A percentile compares a stretch with the other conserved stretches of the same genome.
Evolutionary conservation across 2,113 vertebrate genomes (phyloP).

Genomic region (Aplodontia rufa): DNA sequence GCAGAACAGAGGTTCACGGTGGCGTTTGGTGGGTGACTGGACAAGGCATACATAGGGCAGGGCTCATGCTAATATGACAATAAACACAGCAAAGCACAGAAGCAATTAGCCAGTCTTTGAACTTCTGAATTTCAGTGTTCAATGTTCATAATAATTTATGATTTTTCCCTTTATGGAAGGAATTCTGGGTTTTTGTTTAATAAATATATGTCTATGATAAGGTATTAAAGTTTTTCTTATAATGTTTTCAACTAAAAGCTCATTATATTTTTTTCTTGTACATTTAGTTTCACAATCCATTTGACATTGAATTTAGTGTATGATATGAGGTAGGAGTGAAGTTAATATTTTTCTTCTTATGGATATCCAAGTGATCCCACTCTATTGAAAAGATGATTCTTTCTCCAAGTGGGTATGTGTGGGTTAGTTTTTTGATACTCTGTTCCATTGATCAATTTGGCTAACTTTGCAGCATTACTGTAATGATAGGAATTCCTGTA

Average conservation of each 20-base stretch:
- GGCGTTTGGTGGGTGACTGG: too few species aligned
- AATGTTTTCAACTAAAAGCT: not conserved
- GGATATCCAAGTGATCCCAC: not conserved
- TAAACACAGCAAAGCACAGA: too few species aligned
- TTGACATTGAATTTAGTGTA: slow-evolving; percentile 5
- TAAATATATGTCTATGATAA: not conserved
- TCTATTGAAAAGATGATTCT: not conserved
- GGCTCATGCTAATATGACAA: too few species aligned
- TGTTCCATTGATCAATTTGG: not conserved
- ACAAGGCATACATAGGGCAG: too few species aligned
- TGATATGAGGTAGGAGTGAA: not conserved
- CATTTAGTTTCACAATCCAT: not conserved
- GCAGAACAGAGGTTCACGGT: too few species aligned
- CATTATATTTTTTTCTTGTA: not conserved
- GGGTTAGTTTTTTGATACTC: not conserved
- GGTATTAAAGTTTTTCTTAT: not conserved
- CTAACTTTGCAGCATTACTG: not conserved
- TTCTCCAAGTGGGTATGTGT: not conserved
- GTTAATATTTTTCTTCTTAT: not conserved
- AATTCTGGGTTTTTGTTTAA: not conserved
- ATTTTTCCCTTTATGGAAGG: not conserved
- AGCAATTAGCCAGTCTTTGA: too few species aligned
- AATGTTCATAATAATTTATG: not conserved
- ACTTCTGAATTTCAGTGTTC: not conserved
- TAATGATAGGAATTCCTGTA: not conserved